These are phyloP conservation scores for Burhinus bistriatus DNA, from an alignment of 2,113 vertebrate species.

Conservation along the genomic window DNA sequence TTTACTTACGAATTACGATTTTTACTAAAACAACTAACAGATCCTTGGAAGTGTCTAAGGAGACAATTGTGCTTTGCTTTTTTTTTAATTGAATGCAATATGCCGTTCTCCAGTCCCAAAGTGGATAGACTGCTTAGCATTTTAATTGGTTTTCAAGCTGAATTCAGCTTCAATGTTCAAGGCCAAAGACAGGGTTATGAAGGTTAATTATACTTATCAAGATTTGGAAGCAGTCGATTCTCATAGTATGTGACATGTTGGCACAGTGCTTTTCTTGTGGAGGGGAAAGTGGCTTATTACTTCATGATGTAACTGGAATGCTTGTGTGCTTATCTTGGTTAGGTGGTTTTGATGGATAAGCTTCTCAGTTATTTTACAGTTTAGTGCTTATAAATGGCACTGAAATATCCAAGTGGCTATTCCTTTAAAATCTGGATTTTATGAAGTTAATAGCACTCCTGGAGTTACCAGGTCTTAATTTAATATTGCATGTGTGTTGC, in stretches of 20 bases:
- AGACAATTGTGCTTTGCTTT: not conserved
- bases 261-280: not conserved
- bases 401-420: not conserved
- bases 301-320: not conserved
- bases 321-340: not conserved
- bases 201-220: constrained; percentile 43
- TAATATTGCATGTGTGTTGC: not conserved
- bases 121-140: constrained; percentile 32
- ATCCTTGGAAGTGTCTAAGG: not conserved
- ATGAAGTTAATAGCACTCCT: not conserved
- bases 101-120: not conserved
- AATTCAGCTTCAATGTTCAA: constrained; percentile 13
- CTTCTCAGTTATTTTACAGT: not conserved
- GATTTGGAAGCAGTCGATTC: not conserved
- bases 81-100: not conserved
- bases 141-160: constrained; percentile 50
- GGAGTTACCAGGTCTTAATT: not conserved
- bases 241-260: not conserved
- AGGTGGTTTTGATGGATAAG: not conserved
- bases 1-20: not conserved
- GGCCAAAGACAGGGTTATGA: not conserved
- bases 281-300: not conserved
- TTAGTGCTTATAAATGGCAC: not conserved
- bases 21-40: not conserved
- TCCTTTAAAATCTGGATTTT: not conserved